Evolutionary conservation across 2,797 vertebrate species (phyloP).

Genomic region (Pipistrellus nathusii): DNA sequence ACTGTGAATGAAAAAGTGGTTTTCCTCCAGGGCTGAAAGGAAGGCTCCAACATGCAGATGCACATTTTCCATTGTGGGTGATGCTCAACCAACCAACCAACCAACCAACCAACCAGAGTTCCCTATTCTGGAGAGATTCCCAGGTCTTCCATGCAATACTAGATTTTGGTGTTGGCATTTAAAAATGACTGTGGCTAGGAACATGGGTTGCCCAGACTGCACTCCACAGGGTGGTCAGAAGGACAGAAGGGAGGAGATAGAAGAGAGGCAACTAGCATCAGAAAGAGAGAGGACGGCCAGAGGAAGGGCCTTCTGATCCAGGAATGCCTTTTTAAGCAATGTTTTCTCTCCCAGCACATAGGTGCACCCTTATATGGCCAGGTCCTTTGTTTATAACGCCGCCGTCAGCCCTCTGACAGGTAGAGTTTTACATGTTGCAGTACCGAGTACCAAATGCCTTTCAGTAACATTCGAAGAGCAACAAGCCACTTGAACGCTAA

Average conservation of each 20-base stretch:
- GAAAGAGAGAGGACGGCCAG: background rate
- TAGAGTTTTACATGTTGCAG: slow-evolving; percentile 73
- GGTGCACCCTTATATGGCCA: slow-evolving; percentile 60
- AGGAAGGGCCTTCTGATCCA: background rate
- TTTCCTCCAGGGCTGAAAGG: background rate
- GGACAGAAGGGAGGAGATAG: background rate
- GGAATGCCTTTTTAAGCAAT: slow-evolving; percentile 52
- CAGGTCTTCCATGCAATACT: background rate
- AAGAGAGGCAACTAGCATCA: background rate
- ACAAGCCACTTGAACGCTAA: slow-evolving; percentile 81
- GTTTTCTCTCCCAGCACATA: slow-evolving; percentile 55
- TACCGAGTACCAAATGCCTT: slow-evolving; percentile 73
- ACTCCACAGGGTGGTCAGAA: background rate
- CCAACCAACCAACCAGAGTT: background rate
- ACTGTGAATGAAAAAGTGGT: background rate
- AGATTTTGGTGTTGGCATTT: background rate
- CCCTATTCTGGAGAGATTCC: background rate
- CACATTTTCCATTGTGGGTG: background rate
- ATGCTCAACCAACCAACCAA: background rate
- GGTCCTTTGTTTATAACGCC: slow-evolving; percentile 49
- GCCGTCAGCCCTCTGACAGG: slow-evolving; percentile 66
- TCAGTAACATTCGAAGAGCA: slow-evolving; percentile 77
- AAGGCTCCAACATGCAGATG: background rate
- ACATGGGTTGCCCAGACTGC: background rate
- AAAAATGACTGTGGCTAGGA: background rate